Evolutionary conservation across 1,140 invertebrate species (phyloP), one percentile per base, ranked within the genome.

Genomic region (Drosophila lini): DNA sequence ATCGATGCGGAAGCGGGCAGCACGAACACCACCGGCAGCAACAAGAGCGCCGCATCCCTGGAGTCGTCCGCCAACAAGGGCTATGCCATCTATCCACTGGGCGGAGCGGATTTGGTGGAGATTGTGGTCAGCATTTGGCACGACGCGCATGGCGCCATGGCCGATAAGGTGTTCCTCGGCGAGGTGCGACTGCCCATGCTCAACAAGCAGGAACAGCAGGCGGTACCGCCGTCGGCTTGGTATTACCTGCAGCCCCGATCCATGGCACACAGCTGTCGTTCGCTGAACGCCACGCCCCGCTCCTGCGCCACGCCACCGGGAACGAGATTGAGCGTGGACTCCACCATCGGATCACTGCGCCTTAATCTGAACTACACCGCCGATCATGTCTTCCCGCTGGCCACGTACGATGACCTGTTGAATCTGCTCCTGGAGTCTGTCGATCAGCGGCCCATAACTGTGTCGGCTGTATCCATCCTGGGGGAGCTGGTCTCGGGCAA

Each of bases 311-410:
- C 95, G 42, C 95, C 95, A 16, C 94, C 95, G 2, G 95, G 95
- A 48, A 95, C 95, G 50, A 92, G 95, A 57, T 92, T 96, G 50
- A 94, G 94, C 75, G 83, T 91, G 16, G 94, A 94, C 81, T 94
- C 94, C 52, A 94, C 94, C 47, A 94, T 97, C 52, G 97, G 97
- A 62, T 97, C 97, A 7, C 92, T 98, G 61, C 94, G 97, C 45
- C 94, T 98, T 36, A 96, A 97, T 85, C 95, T 98, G 70, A 95
- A 97, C 88, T 98, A 98, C 92, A 97, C 96, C 7, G 96, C 96
- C 16, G 97, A 98, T 93, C 95, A 97, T 93, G 97, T 98, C 36
- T 97, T 98, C 92, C 95, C 96, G 32, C 94, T 96, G 45, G 94
- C 95, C 56, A 95, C 96, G 75, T 98, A 98, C 86, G 94, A 96